Conservation (phyloP, 1,140 invertebrate genomes). For the Lethocerus indicus region DNA sequence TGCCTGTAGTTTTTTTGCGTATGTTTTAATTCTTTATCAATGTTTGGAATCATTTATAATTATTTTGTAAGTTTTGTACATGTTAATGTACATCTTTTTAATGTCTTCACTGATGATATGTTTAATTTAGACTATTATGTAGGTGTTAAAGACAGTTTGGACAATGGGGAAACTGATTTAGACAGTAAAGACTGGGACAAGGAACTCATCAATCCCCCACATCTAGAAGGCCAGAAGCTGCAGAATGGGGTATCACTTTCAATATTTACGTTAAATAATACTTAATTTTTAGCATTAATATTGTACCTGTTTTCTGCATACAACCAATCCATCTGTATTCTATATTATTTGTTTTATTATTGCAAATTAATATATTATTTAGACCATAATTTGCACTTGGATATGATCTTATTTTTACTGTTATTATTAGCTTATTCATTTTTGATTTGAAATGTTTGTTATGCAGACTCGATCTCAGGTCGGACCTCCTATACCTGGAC, state of each 20-base stretch:
- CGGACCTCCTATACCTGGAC: not conserved
- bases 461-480: not conserved
- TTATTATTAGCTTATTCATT: no score
- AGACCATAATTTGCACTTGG: no score
- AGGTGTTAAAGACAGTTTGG: not conserved
- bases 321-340: no score
- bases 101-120: not conserved
- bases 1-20: no score
- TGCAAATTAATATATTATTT: not conserved
- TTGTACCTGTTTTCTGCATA: no score
- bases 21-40: not conserved
- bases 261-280: not conserved
- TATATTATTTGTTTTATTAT: no score
- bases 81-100: no score
- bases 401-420: no score
- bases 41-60: not conserved
- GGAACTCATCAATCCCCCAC: not conserved
- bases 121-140: no score
- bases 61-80: no score
- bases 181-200: conserved; percentile 8
- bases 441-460: conserved; percentile 11
- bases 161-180: not conserved
- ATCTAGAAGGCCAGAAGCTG: not conserved
- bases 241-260: conserved; percentile 13
- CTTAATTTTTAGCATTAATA: no score